Conservation (phyloP, 2,113 vertebrate genomes). For the Triplophysa tibetana region DNA sequence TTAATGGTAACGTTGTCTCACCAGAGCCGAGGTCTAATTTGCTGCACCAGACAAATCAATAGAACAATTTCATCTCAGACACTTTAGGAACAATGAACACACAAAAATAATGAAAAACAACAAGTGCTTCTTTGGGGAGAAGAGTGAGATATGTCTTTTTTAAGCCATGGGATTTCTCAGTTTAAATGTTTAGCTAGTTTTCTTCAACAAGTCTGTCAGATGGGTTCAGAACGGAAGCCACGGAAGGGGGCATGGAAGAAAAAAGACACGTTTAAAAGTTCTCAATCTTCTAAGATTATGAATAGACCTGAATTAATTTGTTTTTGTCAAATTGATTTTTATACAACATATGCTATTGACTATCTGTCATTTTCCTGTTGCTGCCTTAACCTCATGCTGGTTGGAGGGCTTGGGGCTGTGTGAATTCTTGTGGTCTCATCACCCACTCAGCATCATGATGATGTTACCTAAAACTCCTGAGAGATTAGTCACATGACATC, state of each 20-base stretch:
- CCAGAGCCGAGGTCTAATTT: conserved; percentile 69
- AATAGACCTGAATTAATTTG: too few species aligned
- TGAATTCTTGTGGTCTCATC: too few species aligned
- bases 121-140: conserved; percentile 58
- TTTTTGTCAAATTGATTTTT: too few species aligned
- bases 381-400: too few species aligned
- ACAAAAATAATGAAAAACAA: conserved; percentile 64
- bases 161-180: neutral
- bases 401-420: too few species aligned
- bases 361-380: too few species aligned
- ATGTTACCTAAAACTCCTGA: too few species aligned
- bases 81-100: conserved; percentile 69
- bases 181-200: neutral
- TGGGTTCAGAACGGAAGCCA: neutral
- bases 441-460: too few species aligned
- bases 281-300: too few species aligned
- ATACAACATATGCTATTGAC: too few species aligned
- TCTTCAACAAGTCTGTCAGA: neutral
- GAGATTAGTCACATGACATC: too few species aligned
- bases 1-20: conserved; percentile 61
- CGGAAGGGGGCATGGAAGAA: neutral
- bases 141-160: conserved; percentile 53
- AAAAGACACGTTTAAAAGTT: neutral
- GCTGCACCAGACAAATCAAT: conserved; percentile 71
- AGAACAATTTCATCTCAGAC: conserved; percentile 68